Conservation (phyloP, 2,888 invertebrate genomes). For the Drosophila stalkeri region DNA sequence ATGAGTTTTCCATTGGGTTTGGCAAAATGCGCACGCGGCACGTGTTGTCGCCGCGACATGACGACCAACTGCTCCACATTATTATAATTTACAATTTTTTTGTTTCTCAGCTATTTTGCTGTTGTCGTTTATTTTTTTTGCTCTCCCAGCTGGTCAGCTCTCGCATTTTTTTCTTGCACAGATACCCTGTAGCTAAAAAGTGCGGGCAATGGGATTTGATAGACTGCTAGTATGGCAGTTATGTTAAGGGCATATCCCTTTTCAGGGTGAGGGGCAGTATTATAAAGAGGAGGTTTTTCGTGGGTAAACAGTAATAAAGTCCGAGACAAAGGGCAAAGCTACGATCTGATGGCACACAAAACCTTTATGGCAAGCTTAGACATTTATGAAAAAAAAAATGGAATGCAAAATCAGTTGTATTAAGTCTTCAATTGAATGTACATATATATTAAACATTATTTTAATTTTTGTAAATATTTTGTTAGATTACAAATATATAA, state of each 20-base stretch:
- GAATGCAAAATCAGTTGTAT: no score
- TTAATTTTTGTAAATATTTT: no score
- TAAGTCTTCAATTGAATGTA: no score
- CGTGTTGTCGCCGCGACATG: slow-evolving; percentile 33
- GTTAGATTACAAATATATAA: no score
- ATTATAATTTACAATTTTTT: slow-evolving; percentile 14
- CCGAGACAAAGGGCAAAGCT: no score
- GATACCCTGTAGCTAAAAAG: slow-evolving; percentile 8
- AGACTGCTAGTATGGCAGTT: neutral
- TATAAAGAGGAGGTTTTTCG: neutral
- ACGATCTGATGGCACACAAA: no score
- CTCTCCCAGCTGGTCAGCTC: slow-evolving; percentile 15
- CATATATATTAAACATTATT: no score
- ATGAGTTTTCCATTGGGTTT: slow-evolving; percentile 20
- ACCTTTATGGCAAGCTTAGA: no score
- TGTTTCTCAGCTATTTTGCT: slow-evolving; percentile 2
- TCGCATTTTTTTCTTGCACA: neutral
- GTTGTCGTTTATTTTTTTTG: neutral
- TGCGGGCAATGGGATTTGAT: no score
- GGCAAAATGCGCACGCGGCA: slow-evolving; percentile 32
- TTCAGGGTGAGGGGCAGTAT: no score
- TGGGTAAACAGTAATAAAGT: neutral
- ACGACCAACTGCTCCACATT: slow-evolving; percentile 45
- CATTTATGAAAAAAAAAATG: no score
- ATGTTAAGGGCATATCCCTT: neutral